Evolutionary conservation across 1,140 invertebrate genomes (phyloP), one percentile per base, ranked within the genome.

Genomic region (Penaeus vannamei): DNA sequence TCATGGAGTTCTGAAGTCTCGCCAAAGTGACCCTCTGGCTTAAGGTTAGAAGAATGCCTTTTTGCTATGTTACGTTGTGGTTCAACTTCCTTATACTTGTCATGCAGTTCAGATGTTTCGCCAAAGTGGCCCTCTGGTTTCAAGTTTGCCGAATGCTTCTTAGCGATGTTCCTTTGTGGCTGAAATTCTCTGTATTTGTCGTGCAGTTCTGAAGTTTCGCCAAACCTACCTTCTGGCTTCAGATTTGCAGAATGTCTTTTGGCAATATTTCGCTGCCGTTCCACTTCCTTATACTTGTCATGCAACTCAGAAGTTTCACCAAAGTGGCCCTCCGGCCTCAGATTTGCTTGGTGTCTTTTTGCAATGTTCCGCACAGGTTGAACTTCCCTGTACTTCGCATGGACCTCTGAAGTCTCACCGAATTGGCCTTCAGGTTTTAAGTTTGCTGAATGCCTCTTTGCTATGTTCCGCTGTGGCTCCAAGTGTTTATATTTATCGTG

Each of bases 241-340:
- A 85, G 69, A 59, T 76, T 85, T 4, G 84, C 84, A 4, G 84
- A 77, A 61, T 85, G 84, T 85, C 60, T 85, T 32, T 85, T 85
- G 62, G 84, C 84, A 32, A 85, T 85, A 22, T 85, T 85, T 1
- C 84, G 19, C 0, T 85, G 46, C 0, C 22, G 23, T 36, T 85
- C 69, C 4, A 85, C 4, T 8, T 46, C n/a, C 23, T 77, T 77
- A 19, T 32, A 85, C 26, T 85, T 85, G 26, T 85, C 84, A 61
- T 61, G 69, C 23, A 85, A 12, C 29, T 85, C 84, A 14, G 84
- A 85, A 1, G 46, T 85, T 32, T 85, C 84, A 19, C 84, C 84
- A 85, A 85, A 85, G 0, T 77, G 26, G 3, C 84, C 84, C 36
- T 85, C 69, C 0, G 84, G 84, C 2, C 29, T 59, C 1, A 85